These are phyloP conservation scores for Prunella himalayana DNA, from an alignment of 2,113 vertebrate species.

Conservation along the genomic window DNA sequence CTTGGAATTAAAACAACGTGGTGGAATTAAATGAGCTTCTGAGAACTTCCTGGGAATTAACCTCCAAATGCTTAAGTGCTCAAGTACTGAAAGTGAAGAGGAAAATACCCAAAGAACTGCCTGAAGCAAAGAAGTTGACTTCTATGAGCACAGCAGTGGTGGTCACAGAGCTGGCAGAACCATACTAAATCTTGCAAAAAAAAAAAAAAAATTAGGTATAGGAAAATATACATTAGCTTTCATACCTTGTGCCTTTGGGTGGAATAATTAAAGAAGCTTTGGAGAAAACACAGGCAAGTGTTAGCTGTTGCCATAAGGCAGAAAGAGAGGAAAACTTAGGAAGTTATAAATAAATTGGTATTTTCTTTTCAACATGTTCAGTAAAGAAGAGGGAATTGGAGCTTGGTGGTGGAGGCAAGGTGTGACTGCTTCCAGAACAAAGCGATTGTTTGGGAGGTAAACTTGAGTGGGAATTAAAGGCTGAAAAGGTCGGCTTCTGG, in stretches of 20 bases:
- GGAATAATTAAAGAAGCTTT: background rate
- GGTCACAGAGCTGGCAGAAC: background rate
- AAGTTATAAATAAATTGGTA: background rate
- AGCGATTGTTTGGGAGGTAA: background rate
- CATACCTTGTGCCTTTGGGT: background rate
- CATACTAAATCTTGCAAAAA: background rate
- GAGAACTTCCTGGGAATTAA: background rate
- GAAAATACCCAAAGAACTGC: background rate
- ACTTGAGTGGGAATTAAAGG: background rate
- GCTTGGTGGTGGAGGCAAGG: background rate
- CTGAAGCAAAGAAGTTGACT: background rate
- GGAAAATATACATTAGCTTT: background rate
- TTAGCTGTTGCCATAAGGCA: background rate
- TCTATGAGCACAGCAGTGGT: background rate
- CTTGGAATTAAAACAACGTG: background rate
- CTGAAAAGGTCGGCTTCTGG: background rate
- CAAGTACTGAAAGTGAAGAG: background rate
- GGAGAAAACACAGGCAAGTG: background rate
- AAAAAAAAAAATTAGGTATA: background rate
- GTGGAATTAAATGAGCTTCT: background rate
- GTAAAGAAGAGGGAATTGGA: background rate
- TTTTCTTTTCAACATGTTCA: background rate
- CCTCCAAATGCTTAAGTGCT: background rate
- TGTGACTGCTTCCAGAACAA: background rate
- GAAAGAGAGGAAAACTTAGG: background rate